Evolutionary conservation across 2,888 invertebrate species (phyloP), one percentile per base, ranked within the genome.

Genomic region (Bugula neritina): DNA sequence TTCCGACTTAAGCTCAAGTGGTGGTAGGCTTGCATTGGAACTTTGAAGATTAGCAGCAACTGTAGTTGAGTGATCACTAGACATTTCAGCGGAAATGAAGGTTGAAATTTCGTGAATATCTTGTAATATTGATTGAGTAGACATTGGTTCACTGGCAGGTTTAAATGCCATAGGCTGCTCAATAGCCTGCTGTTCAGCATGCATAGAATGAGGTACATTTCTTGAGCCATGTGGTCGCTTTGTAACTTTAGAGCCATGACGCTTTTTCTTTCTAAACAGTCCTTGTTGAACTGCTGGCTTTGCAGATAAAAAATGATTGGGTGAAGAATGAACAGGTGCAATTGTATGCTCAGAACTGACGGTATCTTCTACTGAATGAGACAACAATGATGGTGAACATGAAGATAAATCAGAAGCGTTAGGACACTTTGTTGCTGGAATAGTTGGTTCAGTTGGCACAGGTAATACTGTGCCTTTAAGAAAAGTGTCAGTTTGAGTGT

Each of bases 251-350:
- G 63, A 63, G 34, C 27, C 27, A 34, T 34, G 13, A 25, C 10
- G 27, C n/a, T 31, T 25, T 63, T 63, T 63, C 34, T 63, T 63
- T 13, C 63, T 21, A 31, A 63, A 63, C 10, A 63, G 31, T 13
- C 63, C 63, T 10, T 63, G 63, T 31, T 63, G 63, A 3, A 63
- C 63, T 63, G 3, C 2, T 13, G 63, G 63, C 17, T 43, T 43
- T 43, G 17, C 17, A 10, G 5, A 17, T 17, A 43, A 43, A n/a
- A n/a, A n/a, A n/a, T n/a, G n/a, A n/a, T n/a, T n/a, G n/a, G n/a
- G n/a, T n/a, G n/a, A n/a, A n/a, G n/a, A n/a, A n/a, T n/a, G n/a
- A n/a, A n/a, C n/a, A n/a, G n/a, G n/a, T n/a, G n/a, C n/a, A n/a
- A n/a, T n/a, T 43, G 43, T 43, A 43, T 10, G 17, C 17, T 43